Evolutionary conservation across 2,888 invertebrate species (phyloP), one percentile per base, ranked within the genome.

Genomic region (Drosophila rellima): DNA sequence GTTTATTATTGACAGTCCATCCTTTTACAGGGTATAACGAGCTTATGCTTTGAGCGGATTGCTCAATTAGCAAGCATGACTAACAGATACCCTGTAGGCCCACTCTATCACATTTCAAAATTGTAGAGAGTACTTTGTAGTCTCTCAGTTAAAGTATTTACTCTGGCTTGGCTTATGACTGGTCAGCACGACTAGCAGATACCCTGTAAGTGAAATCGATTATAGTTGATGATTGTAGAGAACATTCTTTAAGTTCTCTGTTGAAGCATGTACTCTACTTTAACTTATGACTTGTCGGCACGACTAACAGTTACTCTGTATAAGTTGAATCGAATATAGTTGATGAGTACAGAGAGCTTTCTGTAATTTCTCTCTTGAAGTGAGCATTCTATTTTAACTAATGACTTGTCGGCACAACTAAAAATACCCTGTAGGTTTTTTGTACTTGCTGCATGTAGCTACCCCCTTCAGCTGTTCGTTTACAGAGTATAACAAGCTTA

Each of bases 401-500:
- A 26, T 2, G 26, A 2, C n/a, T n/a, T n/a, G n/a, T n/a, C n/a
- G n/a, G n/a, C n/a, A n/a, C n/a, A n/a, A n/a, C 26, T 7, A 7
- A 26, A 26, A 2, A 26, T 26, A 26, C 26, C 26, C 26, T 26
- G 26, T 26, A 26, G 26, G 6, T 7, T 26, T 26, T 2, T 2
- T 7, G 7, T 2, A 26, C 7, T 6, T 1, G 7, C 26, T 15
- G 6, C 13, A 7, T n/a, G 8, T 10, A 35, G 13, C 15, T 31
- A 18, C 18, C 44, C 44, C 40, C 4, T 1, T n/a, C 1, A 3
- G 7, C 4, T 44, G 10, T 39, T 4, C 15, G 10, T 45, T 60
- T 52, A 33, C 26, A 35, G 57, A 26, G 51, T 68, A 78, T 47
- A 52, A 44, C 62, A 33, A 63, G 69, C 64, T 75, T 55, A 54